Base-by-base conservation (phyloP, 1,140 invertebrate genomes). In the Sycophaga agraensis region DNA sequence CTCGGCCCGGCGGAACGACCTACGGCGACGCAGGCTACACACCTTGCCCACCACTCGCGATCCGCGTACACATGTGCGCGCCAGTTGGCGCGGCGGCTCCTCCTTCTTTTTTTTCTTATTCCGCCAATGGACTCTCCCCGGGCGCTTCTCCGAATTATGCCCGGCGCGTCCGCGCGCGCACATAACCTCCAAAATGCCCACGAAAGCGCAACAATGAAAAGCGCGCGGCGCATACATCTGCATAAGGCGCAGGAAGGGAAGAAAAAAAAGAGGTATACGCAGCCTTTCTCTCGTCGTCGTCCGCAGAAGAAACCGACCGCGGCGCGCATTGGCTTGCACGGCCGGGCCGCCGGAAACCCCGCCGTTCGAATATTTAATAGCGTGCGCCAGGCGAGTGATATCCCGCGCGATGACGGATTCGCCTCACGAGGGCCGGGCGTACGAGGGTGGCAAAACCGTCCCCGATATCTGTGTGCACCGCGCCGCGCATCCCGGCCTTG, bases 271-370 rank as follows among this genome's bases (percentile, higher is more conserved):
- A n/a, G n/a, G n/a, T n/a, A n/a, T n/a, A n/a, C n/a, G n/a, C n/a
- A n/a, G n/a, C n/a, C n/a, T n/a, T n/a, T n/a, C n/a, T n/a, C n/a
- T n/a, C n/a, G n/a, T n/a, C n/a, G n/a, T n/a, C n/a, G n/a, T n/a
- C 24, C 9, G 22, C 3, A 16, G 19, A 19, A 14, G n/a, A n/a
- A n/a, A n/a, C n/a, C n/a, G n/a, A n/a, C n/a, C n/a, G n/a, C n/a
- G n/a, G n/a, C n/a, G 12, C 16, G 39, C 58, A 60, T 53, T 60
- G 49, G 53, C 39, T 60, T 60, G 58, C 58, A 60, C 51, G 53
- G 28, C 7, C 49, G 11, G 45, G 12, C 40, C 4, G 4, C 40
- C 49, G 49, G 58, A 60, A 51, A 60, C 26, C 45, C 48, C 34
- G 2, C 49, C 28, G 8, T 43, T 11, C 49, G 58, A 51, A 60